A percentile compares a stretch with the other conserved stretches of the same genome.
phyloP scores from a whole-genome alignment of 2,113 vertebrate genomes.

The Heloderma charlesbogerti region DNA sequence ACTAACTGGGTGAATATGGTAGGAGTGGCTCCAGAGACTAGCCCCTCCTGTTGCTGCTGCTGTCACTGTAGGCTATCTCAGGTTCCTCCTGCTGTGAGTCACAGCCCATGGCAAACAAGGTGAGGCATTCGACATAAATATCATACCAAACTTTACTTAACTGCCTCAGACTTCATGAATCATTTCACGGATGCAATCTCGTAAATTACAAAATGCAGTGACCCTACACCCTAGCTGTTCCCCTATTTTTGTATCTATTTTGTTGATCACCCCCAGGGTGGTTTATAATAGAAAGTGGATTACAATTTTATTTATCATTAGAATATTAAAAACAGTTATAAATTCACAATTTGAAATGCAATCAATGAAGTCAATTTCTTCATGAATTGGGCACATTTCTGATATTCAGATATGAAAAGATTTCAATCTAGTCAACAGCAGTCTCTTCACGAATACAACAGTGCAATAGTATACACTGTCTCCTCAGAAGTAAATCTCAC shows the following conservation, averaged over 20 bases:
- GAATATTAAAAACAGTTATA: background rate
- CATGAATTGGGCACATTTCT: background rate
- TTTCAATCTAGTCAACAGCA: background rate
- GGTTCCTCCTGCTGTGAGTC: no score
- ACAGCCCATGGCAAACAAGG: no score
- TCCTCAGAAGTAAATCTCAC: no score
- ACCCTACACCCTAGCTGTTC: background rate
- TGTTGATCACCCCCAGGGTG: background rate
- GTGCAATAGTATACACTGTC: background rate
- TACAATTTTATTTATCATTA: background rate
- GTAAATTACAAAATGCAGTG: background rate
- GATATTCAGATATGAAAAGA: background rate
- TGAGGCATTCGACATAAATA: background rate
- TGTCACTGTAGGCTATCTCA: no score
- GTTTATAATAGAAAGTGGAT: background rate
- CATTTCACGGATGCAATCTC: background rate
- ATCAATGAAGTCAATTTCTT: background rate
- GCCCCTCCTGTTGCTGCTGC: no score
- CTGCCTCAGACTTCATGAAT: background rate
- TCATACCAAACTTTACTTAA: background rate
- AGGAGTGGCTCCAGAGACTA: no score
- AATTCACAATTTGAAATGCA: background rate
- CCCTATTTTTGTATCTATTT: background rate
- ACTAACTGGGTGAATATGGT: no score
- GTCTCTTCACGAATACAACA: background rate